Conservation (phyloP, 92 coral and sea anemone species). For the Scolanthus callimorphus region DNA sequence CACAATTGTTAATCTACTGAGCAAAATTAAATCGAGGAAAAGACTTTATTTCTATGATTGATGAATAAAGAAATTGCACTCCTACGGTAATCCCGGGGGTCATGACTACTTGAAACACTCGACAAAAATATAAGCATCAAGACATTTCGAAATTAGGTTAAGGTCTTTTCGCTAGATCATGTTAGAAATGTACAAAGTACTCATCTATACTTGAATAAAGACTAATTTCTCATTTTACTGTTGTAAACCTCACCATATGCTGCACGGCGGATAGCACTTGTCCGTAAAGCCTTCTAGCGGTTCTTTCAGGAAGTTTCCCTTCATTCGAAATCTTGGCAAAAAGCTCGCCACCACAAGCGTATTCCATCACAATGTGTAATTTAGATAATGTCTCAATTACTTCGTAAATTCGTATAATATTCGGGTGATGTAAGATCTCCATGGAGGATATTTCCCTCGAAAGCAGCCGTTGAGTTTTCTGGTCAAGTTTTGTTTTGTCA, state of each 20-base stretch:
- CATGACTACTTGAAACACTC: no score
- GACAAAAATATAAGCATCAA: no score
- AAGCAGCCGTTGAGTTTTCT: conserved; percentile 88
- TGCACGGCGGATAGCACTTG: conserved; percentile 95
- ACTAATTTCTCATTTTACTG: no score
- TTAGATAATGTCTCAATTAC: conserved; percentile 96
- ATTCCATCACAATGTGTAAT: conserved; percentile 93
- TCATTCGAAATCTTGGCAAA: conserved; percentile 98
- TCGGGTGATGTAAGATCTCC: conserved; percentile 97
- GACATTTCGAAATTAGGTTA: neutral
- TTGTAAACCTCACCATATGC: conserved; percentile 82
- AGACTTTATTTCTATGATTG: no score
- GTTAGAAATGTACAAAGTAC: no score
- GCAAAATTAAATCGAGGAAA: no score
- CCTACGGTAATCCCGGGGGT: no score
- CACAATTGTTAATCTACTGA: no score
- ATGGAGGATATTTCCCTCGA: conserved; percentile 95
- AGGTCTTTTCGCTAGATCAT: neutral
- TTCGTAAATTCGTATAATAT: conserved; percentile 89
- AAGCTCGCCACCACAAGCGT: conserved; percentile 92
- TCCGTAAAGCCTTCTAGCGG: conserved; percentile 69
- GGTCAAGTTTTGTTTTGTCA: conserved; percentile 95
- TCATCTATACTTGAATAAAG: no score
- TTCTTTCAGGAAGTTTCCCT: conserved; percentile 84
- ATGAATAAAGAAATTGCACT: no score